Evolutionary conservation across 2,888 invertebrate genomes (phyloP).

Genomic region (Barypeithes pellucidus): DNA sequence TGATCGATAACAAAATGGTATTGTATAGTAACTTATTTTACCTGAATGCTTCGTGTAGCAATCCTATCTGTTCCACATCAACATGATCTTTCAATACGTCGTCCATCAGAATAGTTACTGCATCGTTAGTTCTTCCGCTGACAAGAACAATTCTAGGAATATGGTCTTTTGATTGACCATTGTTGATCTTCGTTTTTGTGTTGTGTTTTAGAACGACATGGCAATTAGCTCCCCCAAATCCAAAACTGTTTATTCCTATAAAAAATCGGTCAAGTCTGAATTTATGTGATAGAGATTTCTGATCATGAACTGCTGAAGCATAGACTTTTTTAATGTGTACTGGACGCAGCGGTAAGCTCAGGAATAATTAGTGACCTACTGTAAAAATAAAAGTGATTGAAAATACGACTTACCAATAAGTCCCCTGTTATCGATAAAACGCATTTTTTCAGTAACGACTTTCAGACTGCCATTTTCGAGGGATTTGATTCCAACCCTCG

Average conservation of each 20-base stretch:
- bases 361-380: too few species aligned
- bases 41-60: constrained; percentile 70
- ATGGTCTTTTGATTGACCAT: constrained; percentile 76
- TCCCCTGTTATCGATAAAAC: constrained; percentile 78
- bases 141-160: constrained; percentile 82
- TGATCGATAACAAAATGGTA: too few species aligned
- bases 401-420: constrained; percentile 75
- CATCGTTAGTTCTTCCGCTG: constrained; percentile 86
- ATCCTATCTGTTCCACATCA: constrained; percentile 59
- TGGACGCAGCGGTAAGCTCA: too few species aligned
- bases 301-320: too few species aligned
- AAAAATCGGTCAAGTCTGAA: too few species aligned
- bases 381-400: too few species aligned
- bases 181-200: constrained; percentile 76
- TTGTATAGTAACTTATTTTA: constrained; percentile 28
- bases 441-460: constrained; percentile 82
- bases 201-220: constrained; percentile 80
- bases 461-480: constrained; percentile 76
- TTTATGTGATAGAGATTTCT: too few species aligned
- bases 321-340: too few species aligned
- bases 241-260: constrained; percentile 89
- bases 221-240: constrained; percentile 92
- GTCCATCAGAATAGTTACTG: constrained; percentile 76
- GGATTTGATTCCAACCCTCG: constrained; percentile 73
- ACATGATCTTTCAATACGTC: constrained; percentile 69